phyloP scores from a whole-genome alignment of 2,113 vertebrate genomes.

The Brachyhypopomus occidentalis region DNA sequence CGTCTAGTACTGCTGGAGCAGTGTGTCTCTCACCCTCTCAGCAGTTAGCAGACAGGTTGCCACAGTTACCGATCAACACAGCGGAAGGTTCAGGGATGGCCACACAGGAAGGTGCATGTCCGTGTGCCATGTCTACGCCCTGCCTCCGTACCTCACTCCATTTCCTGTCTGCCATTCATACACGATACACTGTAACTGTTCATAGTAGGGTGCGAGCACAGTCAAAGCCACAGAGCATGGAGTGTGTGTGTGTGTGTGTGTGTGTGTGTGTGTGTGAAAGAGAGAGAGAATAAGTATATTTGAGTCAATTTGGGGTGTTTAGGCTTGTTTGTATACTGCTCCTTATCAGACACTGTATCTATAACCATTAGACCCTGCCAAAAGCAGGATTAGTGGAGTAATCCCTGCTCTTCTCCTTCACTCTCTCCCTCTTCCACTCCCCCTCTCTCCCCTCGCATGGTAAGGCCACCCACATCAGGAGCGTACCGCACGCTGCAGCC shows the following conservation, averaged over 20 bases:
- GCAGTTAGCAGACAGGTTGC: too few species aligned
- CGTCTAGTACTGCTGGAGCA: too few species aligned
- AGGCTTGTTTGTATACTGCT: background rate
- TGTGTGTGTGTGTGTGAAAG: slow-evolving; percentile 23
- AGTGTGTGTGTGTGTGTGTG: slow-evolving; percentile 17
- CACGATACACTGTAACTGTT: too few species aligned
- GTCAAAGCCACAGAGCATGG: background rate
- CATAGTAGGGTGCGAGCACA: too few species aligned
- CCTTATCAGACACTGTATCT: background rate
- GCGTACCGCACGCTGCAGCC: slow-evolving; percentile 40
- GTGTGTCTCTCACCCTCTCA: too few species aligned
- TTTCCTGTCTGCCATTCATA: too few species aligned
- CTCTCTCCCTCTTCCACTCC: slow-evolving; percentile 17
- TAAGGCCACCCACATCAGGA: slow-evolving; percentile 49
- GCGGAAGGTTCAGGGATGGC: too few species aligned
- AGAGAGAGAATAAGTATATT: too few species aligned
- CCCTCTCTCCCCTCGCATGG: slow-evolving; percentile 19
- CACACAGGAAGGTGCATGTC: too few species aligned
- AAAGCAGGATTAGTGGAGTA: background rate
- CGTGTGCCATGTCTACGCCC: too few species aligned
- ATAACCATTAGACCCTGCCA: slow-evolving; percentile 6
- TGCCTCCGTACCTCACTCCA: too few species aligned
- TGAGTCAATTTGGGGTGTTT: slow-evolving; percentile 3
- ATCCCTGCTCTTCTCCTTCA: slow-evolving; percentile 3
- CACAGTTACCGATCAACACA: too few species aligned